These are phyloP conservation scores for Sapayoa aenigma DNA, from an alignment of 2,113 vertebrate species.

Conservation along the genomic window DNA sequence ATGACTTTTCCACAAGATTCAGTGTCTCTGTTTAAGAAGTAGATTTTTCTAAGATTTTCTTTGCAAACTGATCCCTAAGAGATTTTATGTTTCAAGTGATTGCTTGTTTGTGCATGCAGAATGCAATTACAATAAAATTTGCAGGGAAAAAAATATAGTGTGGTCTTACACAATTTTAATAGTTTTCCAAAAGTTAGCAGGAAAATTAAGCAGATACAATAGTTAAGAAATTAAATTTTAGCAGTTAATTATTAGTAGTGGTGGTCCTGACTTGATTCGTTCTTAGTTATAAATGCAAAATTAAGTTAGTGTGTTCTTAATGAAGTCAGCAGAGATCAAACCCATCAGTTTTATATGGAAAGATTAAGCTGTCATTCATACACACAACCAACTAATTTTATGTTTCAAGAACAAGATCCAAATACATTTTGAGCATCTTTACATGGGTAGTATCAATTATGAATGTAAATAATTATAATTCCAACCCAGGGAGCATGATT, in stretches of 20 bases:
- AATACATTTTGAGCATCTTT: not conserved
- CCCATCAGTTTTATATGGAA: not conserved
- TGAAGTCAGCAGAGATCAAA: not conserved
- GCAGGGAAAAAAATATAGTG: not conserved
- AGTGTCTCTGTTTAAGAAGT: not conserved
- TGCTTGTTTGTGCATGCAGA: not conserved
- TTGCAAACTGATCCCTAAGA: not conserved
- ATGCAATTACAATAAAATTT: not conserved
- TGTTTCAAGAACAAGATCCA: not conserved
- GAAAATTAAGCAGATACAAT: not conserved
- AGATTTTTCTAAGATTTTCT: not conserved
- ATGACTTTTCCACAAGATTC: not conserved
- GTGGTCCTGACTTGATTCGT: not conserved
- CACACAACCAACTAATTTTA: not conserved
- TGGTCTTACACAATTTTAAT: not conserved
- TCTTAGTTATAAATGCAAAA: not conserved
- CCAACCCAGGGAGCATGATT: not conserved
- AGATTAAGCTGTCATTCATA: not conserved
- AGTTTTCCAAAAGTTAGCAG: not conserved
- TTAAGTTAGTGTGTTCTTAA: not conserved
- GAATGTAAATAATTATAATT: slow-evolving; percentile 15
- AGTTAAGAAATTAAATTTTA: not conserved
- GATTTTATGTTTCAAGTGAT: not conserved
- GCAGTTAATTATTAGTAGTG: not conserved
- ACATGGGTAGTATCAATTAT: not conserved